phyloP scores from a whole-genome alignment of 2,888 invertebrate species.

The Aphodius granarius region DNA sequence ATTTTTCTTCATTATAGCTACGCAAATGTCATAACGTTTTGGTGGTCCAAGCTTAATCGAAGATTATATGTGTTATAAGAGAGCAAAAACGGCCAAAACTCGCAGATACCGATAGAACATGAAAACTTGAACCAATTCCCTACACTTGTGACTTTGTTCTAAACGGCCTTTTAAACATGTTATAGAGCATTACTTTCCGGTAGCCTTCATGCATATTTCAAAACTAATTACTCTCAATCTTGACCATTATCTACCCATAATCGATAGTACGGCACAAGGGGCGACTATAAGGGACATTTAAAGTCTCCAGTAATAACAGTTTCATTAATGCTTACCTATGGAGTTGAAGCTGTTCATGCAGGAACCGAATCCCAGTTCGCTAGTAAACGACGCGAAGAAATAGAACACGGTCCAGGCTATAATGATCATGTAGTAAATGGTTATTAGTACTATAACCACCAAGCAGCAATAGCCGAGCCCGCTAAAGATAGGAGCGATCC shows the following conservation, averaged over 20 bases:
- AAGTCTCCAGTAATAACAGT: neutral
- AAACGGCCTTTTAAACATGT: too few species aligned
- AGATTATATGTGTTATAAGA: too few species aligned
- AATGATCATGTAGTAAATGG: constrained; percentile 79
- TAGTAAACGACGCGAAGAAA: constrained; percentile 68
- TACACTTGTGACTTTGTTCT: too few species aligned
- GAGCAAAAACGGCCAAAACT: too few species aligned
- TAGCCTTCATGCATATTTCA: too few species aligned
- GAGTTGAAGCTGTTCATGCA: constrained; percentile 67
- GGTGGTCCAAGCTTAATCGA: too few species aligned
- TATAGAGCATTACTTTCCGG: too few species aligned
- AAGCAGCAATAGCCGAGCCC: constrained; percentile 70
- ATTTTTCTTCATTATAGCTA: too few species aligned
- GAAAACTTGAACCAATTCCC: too few species aligned
- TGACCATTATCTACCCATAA: neutral
- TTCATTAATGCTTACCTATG: constrained; percentile 55
- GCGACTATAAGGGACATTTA: neutral
- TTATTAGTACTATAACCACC: constrained; percentile 70
- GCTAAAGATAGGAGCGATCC: constrained; percentile 64
- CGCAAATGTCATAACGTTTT: too few species aligned
- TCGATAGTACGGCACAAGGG: neutral
- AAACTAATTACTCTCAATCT: neutral
- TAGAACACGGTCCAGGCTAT: constrained; percentile 79
- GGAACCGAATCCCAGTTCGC: constrained; percentile 68
- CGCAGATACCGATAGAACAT: too few species aligned